phyloP scores from a whole-genome alignment of 2,888 invertebrate species.

The Sympetrum striolatum region DNA sequence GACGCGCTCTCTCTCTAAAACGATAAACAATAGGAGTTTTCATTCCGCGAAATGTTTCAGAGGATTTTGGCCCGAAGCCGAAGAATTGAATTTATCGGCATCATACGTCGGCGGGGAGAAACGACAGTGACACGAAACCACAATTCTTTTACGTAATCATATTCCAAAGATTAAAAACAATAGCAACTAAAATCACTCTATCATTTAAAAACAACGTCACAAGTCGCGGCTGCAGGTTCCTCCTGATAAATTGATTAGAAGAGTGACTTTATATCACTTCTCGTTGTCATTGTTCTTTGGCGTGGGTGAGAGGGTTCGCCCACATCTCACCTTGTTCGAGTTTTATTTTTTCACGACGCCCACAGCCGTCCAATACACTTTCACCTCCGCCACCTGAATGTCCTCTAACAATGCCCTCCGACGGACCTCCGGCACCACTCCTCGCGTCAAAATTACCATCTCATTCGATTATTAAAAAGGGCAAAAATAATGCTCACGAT shows the following conservation, averaged over 20 bases:
- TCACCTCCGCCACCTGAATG: conserved; percentile 9
- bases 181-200: neutral
- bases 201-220: neutral
- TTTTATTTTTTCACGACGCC: conserved; percentile 28
- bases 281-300: conserved; percentile 28
- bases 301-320: conserved; percentile 40
- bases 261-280: neutral
- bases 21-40: too few relatives aligned
- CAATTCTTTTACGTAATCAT: too few relatives aligned
- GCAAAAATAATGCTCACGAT: conserved; percentile 1
- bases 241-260: neutral
- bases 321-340: conserved; percentile 32
- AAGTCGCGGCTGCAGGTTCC: neutral
- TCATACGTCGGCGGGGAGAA: too few relatives aligned
- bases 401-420: conserved; percentile 26
- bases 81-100: too few relatives aligned
- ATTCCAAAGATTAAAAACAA: too few relatives aligned
- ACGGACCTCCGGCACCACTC: neutral
- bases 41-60: too few relatives aligned
- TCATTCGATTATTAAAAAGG: neutral
- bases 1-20: too few relatives aligned
- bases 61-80: too few relatives aligned
- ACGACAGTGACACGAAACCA: too few relatives aligned
- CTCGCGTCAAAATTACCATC: neutral
- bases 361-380: conserved; percentile 25